Base-by-base conservation (phyloP, 23 tunicate genomes). In the Halocynthia aurantium region DNA sequence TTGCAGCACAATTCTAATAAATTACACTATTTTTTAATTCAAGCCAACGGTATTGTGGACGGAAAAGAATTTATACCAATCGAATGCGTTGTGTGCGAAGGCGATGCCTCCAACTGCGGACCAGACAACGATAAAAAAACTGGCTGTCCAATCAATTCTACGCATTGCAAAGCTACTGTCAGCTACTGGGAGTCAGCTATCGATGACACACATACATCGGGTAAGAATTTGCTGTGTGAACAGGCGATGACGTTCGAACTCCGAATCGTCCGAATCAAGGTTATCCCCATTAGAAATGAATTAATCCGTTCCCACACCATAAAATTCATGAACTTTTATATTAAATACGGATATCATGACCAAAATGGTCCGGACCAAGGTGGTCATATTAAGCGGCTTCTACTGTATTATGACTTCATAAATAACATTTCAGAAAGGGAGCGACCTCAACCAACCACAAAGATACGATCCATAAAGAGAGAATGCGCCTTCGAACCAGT, bases 31-130 rank as follows among this genome's bases (percentile, higher is more conserved):
- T 31, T 31, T 31, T 31, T 4, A 31, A 67, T 74, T 10, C 7
- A 19, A 74, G 78, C 78, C 8, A 74, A 74, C 56, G 78, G 78
- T 1, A 7, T 10, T n/a, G 21, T 74, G 78, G 78, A 74, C 21
- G 44, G 44, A 4, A 54, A 74, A 56, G 78, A 74, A 74, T 74
- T 74, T 6, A 74, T 74, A 12, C 78, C 78, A 51, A 54, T 74
- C 40, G 22, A 53, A 74, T 74, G 78, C 64, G 78, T 74, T 12
- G 78, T 74, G 21, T 74, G 78, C 5, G 78, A 74, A 10, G 78
- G 78, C 8, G 78, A 74, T 50, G 78, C 6, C 49, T 51, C 19
- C 13, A 51, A 44, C 13, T 74, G 78, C 21, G 78, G 78, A 5
- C 78, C 78, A 9, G 55, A 53, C n/a, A 17, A 53, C 8, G 17